Conservation (phyloP, 37 sponge, comb jelly and placozoan genomes). For the Theonella swinhoei region DNA sequence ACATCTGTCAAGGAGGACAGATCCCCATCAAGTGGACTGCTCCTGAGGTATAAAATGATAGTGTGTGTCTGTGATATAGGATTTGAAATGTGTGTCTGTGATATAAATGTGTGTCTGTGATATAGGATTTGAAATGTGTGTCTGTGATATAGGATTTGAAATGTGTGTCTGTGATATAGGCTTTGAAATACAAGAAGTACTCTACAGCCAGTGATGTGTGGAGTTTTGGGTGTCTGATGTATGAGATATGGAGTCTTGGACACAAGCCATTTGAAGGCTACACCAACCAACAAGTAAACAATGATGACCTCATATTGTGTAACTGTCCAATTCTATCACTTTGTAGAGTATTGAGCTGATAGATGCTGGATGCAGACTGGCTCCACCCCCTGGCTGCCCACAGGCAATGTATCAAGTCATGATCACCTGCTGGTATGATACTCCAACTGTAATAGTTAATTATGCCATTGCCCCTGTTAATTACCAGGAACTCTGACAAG, state of each 20-base stretch:
- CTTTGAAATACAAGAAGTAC: conserved; percentile 40
- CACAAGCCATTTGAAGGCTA: conserved; percentile 21
- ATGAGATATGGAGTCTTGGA: conserved; percentile 64
- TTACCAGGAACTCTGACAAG: conserved; percentile 12
- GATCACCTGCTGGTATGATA: conserved; percentile 43
- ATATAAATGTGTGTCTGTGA: no score
- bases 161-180: conserved; percentile 1
- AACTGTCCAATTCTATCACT: not conserved
- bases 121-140: not conserved
- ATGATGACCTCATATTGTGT: not conserved
- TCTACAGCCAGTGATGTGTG: conserved; percentile 57
- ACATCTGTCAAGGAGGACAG: conserved; percentile 41
- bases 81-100: not conserved
- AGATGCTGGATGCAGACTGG: conserved; percentile 13
- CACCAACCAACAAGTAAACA: conserved; percentile 7
- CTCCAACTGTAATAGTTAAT: no score
- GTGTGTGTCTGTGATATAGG: no score
- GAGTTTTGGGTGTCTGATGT: conserved; percentile 57
- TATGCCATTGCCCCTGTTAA: no score
- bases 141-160: conserved; percentile 8
- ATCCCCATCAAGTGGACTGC: conserved; percentile 86
- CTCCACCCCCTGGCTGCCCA: conserved; percentile 42
- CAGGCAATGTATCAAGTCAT: conserved; percentile 12
- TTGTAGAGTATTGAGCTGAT: conserved; percentile 21
- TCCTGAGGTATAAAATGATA: conserved; percentile 69